Evolutionary conservation across 2,888 invertebrate genomes (phyloP), one percentile per base, ranked within the genome.

Genomic region (Drosophila austrosaltans): DNA sequence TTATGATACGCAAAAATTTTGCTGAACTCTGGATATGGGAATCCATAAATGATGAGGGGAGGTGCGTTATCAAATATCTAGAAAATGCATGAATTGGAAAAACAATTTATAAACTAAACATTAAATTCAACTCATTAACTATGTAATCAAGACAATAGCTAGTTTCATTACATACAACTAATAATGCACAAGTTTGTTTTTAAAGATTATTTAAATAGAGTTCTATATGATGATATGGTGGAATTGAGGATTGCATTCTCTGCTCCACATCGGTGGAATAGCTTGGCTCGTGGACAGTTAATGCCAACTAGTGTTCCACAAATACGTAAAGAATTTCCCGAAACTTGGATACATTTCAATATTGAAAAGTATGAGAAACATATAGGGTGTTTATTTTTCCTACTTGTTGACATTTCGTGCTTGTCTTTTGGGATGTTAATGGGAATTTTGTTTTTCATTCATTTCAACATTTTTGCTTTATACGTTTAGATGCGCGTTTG

Each of bases 11-110:
- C 2, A 57, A 22, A 57, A 57, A 22, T 57, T 57, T 57, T 57
- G 57, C 39, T 39, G 57, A 57, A 12, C 5, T 57, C 3, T 57
- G 39, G 39, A 57, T 57, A 22, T 57, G 57, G 57, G 22, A 57
- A 39, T 39, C 57, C 12, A 3, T 48, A 2, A 57, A 39, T 39
- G 12, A 39, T 12, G 39, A 22, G 12, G 39, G 39, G 22, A 57
- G 57, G 57, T 57, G 57, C 22, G 57, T 57, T 36, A 25, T 39
- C 2, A 22, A 22, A 39, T 22, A 57, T 25, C 12, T 10, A 48
- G 25, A 48, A 12, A 12, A 48, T 25, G 48, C 48, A 25, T 48
- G 48, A 48, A 7, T 48, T 10, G 4, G 25, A 25, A 22, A 20
- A 0, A 44, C 20, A 8, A 1, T 30, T 6, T 5, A 2, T 48